Evolutionary conservation across 2,113 vertebrate species (phyloP).

Genomic region (Mohoua ochrocephala): DNA sequence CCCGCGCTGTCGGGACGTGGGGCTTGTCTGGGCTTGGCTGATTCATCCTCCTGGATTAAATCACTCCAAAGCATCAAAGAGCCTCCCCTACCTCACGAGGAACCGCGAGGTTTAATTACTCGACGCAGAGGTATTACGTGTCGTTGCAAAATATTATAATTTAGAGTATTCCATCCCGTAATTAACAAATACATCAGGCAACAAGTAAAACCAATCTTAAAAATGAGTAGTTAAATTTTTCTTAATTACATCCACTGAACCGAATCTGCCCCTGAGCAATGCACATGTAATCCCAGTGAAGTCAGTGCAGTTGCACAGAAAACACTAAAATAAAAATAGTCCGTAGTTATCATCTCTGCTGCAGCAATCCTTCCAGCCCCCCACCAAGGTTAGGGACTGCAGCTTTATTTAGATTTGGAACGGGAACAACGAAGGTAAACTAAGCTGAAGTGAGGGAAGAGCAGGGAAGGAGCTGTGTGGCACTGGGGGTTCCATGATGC

Average conservation of each 20-base stretch:
- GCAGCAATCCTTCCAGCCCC: not conserved
- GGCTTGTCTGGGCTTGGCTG: not conserved
- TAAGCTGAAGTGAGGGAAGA: not conserved
- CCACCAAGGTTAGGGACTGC: not conserved
- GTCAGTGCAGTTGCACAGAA: not conserved
- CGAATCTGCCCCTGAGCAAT: conserved; percentile 1
- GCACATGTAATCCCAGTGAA: conserved; percentile 42
- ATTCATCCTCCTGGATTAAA: not conserved
- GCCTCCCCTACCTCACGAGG: not conserved
- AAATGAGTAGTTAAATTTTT: conserved; percentile 10
- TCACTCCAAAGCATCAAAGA: not conserved
- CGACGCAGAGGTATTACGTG: not conserved
- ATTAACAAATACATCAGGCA: conserved; percentile 16
- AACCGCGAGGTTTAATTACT: not conserved
- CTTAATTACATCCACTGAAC: conserved; percentile 31
- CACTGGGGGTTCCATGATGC: accelerated
- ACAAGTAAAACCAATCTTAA: conserved; percentile 10
- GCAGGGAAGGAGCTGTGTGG: not conserved
- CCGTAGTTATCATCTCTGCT: not conserved
- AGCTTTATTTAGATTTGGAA: not conserved
- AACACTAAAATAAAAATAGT: not conserved
- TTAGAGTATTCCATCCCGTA: not conserved
- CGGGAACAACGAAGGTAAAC: not conserved
- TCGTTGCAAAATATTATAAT: not conserved
- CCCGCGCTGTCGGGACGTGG: not conserved